Conservation (phyloP, 2,113 vertebrate genomes). For the Halcyon senegalensis region DNA sequence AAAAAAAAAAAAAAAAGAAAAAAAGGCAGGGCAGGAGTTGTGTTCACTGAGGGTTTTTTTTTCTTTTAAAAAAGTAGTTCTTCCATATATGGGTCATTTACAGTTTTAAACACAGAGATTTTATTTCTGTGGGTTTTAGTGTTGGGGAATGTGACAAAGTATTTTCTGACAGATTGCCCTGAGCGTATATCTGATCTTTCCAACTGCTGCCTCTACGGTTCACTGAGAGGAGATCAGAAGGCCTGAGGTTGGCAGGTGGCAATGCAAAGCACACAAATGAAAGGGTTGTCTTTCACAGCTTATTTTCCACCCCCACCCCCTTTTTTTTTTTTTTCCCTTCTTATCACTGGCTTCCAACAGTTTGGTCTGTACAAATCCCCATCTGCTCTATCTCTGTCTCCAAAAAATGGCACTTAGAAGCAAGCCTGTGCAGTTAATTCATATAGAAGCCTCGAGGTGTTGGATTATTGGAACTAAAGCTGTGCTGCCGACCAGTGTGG, state of each 20-base stretch:
- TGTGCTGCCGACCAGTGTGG: rapidly evolving
- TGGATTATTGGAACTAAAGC: not conserved
- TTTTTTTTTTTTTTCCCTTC: rapidly evolving
- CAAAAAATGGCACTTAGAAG: slow-evolving; percentile 23
- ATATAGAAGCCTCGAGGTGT: not conserved
- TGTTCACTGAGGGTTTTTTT: not conserved
- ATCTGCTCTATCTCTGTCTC: slow-evolving; percentile 36
- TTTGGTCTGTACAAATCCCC: slow-evolving; percentile 25
- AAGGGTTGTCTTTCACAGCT: not conserved
- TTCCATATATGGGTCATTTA: not conserved
- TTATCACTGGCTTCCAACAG: not conserved
- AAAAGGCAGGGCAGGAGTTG: rapidly evolving
- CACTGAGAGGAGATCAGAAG: slow-evolving; percentile 54
- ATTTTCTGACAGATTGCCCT: slow-evolving; percentile 57
- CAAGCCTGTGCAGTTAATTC: not conserved
- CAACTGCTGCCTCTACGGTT: not conserved
- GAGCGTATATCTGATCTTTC: slow-evolving; percentile 41
- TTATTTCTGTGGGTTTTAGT: not conserved
- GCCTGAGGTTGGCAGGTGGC: slow-evolving; percentile 24
- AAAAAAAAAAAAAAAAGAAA: not conserved
- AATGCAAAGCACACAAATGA: slow-evolving; percentile 14
- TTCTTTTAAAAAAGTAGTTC: not conserved
- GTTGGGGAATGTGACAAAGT: slow-evolving; percentile 1
- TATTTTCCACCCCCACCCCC: not conserved
- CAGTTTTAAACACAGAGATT: not conserved